These are phyloP conservation scores for Phalacrocorax pelagicus DNA, from an alignment of 2,113 vertebrate genomes.

Conservation along the genomic window DNA sequence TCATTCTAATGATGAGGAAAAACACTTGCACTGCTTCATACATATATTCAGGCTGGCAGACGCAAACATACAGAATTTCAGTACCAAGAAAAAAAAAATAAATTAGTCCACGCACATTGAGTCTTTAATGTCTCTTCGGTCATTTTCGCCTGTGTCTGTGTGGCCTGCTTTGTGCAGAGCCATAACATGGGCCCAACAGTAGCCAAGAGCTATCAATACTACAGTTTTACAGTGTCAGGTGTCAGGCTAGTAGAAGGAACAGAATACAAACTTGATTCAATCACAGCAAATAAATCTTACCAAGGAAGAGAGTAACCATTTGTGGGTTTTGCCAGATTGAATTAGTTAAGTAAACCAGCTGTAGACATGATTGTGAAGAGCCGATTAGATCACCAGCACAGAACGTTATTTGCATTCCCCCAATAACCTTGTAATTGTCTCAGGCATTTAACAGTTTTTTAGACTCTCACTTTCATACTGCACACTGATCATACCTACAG, in stretches of 20 bases:
- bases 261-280: neutral
- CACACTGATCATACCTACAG: neutral
- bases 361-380: neutral
- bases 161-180: neutral
- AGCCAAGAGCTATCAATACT: neutral
- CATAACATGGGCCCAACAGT: neutral
- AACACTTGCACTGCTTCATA: neutral
- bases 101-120: accelerated
- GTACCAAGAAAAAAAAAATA: too few species aligned
- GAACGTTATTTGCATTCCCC: neutral
- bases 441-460: neutral
- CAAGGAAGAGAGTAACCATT: neutral
- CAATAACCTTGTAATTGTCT: neutral
- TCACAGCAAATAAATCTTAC: neutral
- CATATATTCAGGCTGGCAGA: neutral
- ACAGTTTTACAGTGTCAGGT: neutral
- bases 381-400: neutral
- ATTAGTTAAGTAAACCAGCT: neutral
- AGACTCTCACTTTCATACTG: neutral
- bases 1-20: neutral
- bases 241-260: neutral
- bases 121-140: neutral
- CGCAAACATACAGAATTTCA: neutral
- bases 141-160: neutral
- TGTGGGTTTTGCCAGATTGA: neutral